Evolutionary conservation across 1,140 invertebrate genomes (phyloP), one percentile per base, ranked within the genome.

Genomic region (Rhopalosiphum padi): DNA sequence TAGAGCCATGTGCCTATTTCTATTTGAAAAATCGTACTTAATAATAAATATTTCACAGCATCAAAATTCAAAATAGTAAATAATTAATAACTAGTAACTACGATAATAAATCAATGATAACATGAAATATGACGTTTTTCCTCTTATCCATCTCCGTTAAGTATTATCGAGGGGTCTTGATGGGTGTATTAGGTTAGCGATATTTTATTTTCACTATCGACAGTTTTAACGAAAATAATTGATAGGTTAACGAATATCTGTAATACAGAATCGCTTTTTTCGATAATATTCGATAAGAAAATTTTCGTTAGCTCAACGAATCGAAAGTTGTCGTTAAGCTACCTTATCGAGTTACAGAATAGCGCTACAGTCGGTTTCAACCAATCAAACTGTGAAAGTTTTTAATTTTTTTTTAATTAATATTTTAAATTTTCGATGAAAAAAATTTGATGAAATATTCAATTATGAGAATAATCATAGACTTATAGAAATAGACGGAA

Each of bases 1-100:
- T 77, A 77, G n/a, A 77, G 68, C 68, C 68, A 77, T 77, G 68
- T n/a, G n/a, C n/a, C n/a, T n/a, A n/a, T n/a, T n/a, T 35, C 68
- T 77, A 77, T 8, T 9, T 77, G 35, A 77, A 68, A 68, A 68
- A 68, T 68, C 60, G 3, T 25, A 25, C 22, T 23, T 68, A 22
- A 25, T 25, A 68, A 68, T 68, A 25, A 68, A 3, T 22, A 25
- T 25, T 68, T 22, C 7, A 25, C 7, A 68, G 2, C n/a, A 68
- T 68, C 7, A 68, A 68, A 25, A 25, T 30, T 68, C 22, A 68
- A 68, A n/a, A n/a, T n/a, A n/a, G n/a, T n/a, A n/a, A n/a, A n/a
- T n/a, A n/a, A n/a, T n/a, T n/a, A n/a, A n/a, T n/a, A n/a, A n/a
- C n/a, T n/a, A n/a, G n/a, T n/a, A n/a, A n/a, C n/a, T 25, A 68